Percentiles rank a stretch among this genome's conserved stretches.
phyloP scores from a whole-genome alignment of 2,888 invertebrate species.

The Anorthoa munda region DNA sequence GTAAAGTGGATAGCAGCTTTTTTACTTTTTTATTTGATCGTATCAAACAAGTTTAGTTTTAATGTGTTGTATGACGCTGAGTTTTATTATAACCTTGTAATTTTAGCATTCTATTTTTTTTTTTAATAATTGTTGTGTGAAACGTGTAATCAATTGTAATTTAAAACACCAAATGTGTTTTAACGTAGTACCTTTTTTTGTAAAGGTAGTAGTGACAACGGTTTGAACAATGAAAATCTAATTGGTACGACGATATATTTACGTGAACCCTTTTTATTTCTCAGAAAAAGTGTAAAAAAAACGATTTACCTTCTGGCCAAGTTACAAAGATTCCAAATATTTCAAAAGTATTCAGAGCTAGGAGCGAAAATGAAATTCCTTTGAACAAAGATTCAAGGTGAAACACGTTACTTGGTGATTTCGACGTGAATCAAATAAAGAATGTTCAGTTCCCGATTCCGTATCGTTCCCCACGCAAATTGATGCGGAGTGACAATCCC shows the following conservation, averaged over 20 bases:
- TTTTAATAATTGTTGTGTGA: neutral
- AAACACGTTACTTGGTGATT: slow-evolving; percentile 58
- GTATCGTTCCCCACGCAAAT: slow-evolving; percentile 46
- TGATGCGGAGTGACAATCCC: slow-evolving; percentile 51
- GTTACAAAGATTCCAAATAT: slow-evolving; percentile 51
- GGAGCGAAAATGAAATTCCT: slow-evolving; percentile 73
- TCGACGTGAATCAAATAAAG: slow-evolving; percentile 67
- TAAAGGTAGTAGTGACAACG: neutral
- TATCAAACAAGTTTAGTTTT: slow-evolving; percentile 35
- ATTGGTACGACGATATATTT: neutral
- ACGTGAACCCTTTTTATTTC: neutral
- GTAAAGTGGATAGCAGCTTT: slow-evolving; percentile 18
- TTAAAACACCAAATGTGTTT: neutral
- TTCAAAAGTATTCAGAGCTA: slow-evolving; percentile 54
- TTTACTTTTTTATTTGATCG: slow-evolving; percentile 27
- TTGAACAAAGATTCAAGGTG: slow-evolving; percentile 69
- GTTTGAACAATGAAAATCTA: neutral
- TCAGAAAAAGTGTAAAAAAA: neutral
- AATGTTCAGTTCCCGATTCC: slow-evolving; percentile 52
- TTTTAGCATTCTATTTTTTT: neutral
- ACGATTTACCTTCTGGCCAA: slow-evolving; percentile 28
- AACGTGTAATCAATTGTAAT: neutral
- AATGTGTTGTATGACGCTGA: slow-evolving; percentile 18
- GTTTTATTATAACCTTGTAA: slow-evolving; percentile 17
- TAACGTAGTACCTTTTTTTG: neutral